A percentile compares a stretch with the other conserved stretches of the same genome.
Conservation (phyloP, 2,888 invertebrate genomes). For the Zaprionus bogoriensis region DNA sequence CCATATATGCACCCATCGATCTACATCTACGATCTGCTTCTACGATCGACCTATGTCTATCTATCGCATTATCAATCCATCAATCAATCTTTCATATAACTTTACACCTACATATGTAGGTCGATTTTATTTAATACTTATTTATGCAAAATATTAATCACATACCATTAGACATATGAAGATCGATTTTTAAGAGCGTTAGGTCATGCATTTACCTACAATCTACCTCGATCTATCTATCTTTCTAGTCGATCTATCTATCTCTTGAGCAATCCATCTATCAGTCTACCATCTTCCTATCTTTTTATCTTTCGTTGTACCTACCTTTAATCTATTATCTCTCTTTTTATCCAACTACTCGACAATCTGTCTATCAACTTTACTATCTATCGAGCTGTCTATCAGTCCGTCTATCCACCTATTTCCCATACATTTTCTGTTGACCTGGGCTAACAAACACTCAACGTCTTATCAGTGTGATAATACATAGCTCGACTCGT, state of each 20-base stretch:
- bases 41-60: too few species aligned
- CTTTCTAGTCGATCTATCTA: neutral
- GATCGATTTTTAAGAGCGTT: too few species aligned
- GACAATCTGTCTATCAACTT: neutral
- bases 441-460: slow-evolving; percentile 42
- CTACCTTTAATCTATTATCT: neutral
- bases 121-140: too few species aligned
- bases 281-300: neutral
- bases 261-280: neutral
- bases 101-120: too few species aligned
- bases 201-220: too few species aligned
- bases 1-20: too few species aligned
- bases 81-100: too few species aligned
- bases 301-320: too few species aligned
- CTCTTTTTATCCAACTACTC: neutral
- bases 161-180: too few species aligned
- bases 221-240: neutral
- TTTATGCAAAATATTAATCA: too few species aligned
- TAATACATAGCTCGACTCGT: neutral
- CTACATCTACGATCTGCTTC: too few species aligned
- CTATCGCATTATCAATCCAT: too few species aligned
- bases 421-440: slow-evolving; percentile 7
- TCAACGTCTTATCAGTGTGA: neutral
- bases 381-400: neutral
- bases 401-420: neutral